Base-by-base conservation (phyloP, 2,797 vertebrate genomes). In the Takifugu rubripes region DNA sequence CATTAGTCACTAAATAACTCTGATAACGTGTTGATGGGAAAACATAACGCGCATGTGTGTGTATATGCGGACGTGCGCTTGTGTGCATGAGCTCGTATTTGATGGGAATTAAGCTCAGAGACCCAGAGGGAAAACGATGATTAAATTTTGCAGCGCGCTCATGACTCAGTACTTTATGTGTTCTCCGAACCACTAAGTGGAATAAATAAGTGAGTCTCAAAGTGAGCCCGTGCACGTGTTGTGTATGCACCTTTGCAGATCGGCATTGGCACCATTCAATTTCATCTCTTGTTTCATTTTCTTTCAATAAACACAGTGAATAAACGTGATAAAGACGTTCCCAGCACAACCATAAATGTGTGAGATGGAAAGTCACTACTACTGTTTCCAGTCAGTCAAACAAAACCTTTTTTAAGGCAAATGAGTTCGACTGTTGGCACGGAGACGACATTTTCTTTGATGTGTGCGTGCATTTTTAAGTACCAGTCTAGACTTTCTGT, bases 91-190 rank as follows among this genome's bases (percentile, higher is more conserved):
- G 36, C 36, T 40, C 14, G 45, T 56, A 48, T 53, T 46, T 70
- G 72, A 68, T 76, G 64, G 72, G 70, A 79, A 79, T 70, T 48
- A 36, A 47, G 46, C 62, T 77, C 56, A 64, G 46, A 56, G 61
- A 31, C 36, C 44, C 49, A 29, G 45, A 70, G 66, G 63, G 70
- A 78, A 74, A 73, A 72, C 7, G 49, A 56, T 75, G 70, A 84
- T 75, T 76, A 75, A 77, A 77, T 83, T 77, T 66, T 72, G 53
- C 53, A 2, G 49, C 47, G 61, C 73, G 74, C 52, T 84, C 72
- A 78, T 85, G 86, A 88, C 74, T 87, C 81, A 83, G 81, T 68
- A 46, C 59, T 83, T 82, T 81, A 73, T 48, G 14, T 16, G 58
- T 83, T 78, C 78, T 70, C 65, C 72, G 67, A 79, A 75, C 70